Base-by-base conservation (phyloP, 2,888 invertebrate species). In the Aleiodes leptofemur region DNA sequence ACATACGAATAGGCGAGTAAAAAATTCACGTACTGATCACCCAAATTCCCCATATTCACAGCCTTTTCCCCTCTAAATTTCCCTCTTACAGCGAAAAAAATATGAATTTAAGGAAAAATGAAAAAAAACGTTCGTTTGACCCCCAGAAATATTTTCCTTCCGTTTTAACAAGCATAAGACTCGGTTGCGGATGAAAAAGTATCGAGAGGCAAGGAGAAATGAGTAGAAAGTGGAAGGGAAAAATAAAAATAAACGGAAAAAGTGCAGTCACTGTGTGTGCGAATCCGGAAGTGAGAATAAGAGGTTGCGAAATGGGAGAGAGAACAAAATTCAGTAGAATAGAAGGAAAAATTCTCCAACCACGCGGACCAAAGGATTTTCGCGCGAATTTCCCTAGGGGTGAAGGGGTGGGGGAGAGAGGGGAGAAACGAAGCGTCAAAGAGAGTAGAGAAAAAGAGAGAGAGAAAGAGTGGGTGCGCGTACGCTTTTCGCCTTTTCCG, bases 401-500 rank as follows among this genome's bases (percentile, higher is more conserved):
- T 9, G 14, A 23, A 23, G 23, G 23, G 23, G 23, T 1, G 23
- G 68, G 14, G 38, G 31, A 53, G 57, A 16, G 64, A 64, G 73
- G 74, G 73, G 73, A 76, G 73, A 73, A 72, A 73, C 55, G 38
- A 56, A 69, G 34, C 43, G 59, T 29, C 38, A 59, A 43, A 56
- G 56, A 38, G 61, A 38, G 13, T 11, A n/a, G 53, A 50, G 57
- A 51, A 23, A 57, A 50, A 69, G 73, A 56, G 70, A 50, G 57
- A 56, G 34, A 57, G 55, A 69, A 70, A 56, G 70, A 48, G 77
- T 31, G 55, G 29, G 72, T 16, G 72, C 70, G 72, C 59, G 59
- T 73, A 64, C 73, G 78, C 78, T 69, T 76, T 69, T 64, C 73
- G 77, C 56, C 73, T 68, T 86, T 85, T 84, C 85, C 84, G 86